These are phyloP conservation scores for Zaprionus vittiger DNA, from an alignment of 1,140 invertebrate genomes.

Conservation along the genomic window DNA sequence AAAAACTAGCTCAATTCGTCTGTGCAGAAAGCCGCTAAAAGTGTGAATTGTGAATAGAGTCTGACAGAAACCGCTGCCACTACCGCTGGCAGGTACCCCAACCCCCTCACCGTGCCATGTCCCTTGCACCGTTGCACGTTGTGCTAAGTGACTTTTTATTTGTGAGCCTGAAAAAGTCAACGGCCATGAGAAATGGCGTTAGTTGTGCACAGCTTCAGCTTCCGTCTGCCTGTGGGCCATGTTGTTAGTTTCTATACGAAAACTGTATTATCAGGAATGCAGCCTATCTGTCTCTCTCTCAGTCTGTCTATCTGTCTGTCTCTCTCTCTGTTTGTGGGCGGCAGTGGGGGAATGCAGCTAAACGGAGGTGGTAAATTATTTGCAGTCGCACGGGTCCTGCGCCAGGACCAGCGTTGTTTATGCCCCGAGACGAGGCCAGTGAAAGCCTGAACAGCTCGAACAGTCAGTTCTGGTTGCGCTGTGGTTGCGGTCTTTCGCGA, in stretches of 20 bases:
- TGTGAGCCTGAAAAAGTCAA: slow-evolving; percentile 52
- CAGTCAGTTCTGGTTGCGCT: slow-evolving; percentile 53
- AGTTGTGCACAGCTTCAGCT: slow-evolving; percentile 44
- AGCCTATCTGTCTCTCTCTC: neutral
- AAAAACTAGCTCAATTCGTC: slow-evolving; percentile 64
- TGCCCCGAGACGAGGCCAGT: slow-evolving; percentile 52
- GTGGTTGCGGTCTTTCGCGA: slow-evolving; percentile 44
- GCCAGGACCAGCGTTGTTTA: slow-evolving; percentile 47
- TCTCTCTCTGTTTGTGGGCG: neutral
- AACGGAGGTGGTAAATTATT: slow-evolving; percentile 56
- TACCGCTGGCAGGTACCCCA: neutral
- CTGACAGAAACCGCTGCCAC: slow-evolving; percentile 34
- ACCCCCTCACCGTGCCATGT: too few species aligned
- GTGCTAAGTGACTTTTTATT: slow-evolving; percentile 69
- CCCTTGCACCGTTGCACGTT: slow-evolving; percentile 24
- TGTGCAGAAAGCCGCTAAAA: slow-evolving; percentile 60
- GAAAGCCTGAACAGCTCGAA: slow-evolving; percentile 41
- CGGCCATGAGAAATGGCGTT: slow-evolving; percentile 48
- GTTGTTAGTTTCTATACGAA: slow-evolving; percentile 19
- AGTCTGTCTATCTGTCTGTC: neutral
- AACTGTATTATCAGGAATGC: slow-evolving; percentile 26
- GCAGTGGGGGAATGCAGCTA: neutral
- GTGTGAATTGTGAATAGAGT: slow-evolving; percentile 76
- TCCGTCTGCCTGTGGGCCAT: slow-evolving; percentile 29
- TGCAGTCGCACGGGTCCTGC: slow-evolving; percentile 54